A percentile compares a stretch with the other conserved stretches of the same genome.
Conservation (phyloP, 1,140 invertebrate species). For the Tenebrio molitor region DNA sequence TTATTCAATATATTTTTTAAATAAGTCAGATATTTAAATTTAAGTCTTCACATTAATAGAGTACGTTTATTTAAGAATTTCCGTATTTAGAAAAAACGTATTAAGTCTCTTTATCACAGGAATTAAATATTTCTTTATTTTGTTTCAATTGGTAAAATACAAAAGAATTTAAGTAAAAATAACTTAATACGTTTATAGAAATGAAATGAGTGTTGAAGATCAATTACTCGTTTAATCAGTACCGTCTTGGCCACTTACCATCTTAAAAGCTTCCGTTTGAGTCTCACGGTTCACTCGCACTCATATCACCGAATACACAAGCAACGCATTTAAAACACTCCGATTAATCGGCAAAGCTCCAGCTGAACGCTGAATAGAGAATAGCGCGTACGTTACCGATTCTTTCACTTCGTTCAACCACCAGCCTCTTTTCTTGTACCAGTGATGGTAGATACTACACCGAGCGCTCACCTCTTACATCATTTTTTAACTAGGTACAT, state of each 20-base stretch:
- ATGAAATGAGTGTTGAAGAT: no score
- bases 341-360: slow-evolving; percentile 16
- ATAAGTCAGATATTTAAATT: no score
- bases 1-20: no score
- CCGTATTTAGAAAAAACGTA: no score
- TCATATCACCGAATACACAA: slow-evolving; percentile 11
- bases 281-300: slow-evolving; percentile 7
- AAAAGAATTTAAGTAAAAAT: no score
- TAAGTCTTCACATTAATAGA: no score
- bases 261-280: slow-evolving; percentile 11
- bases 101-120: no score
- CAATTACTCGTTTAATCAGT: no score
- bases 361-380: slow-evolving; percentile 11
- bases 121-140: no score
- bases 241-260: slow-evolving; percentile 24
- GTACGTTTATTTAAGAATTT: no score
- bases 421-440: neutral
- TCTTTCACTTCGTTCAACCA: slow-evolving; percentile 28
- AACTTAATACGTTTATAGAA: no score
- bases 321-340: neutral
- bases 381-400: slow-evolving; percentile 27
- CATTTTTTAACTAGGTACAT: slow-evolving; percentile 17
- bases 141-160: no score
- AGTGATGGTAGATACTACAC: neutral
- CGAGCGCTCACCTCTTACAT: slow-evolving; percentile 14